Conservation (phyloP, 2,797 vertebrate genomes). For the Tympanoctomys barrerae region DNA sequence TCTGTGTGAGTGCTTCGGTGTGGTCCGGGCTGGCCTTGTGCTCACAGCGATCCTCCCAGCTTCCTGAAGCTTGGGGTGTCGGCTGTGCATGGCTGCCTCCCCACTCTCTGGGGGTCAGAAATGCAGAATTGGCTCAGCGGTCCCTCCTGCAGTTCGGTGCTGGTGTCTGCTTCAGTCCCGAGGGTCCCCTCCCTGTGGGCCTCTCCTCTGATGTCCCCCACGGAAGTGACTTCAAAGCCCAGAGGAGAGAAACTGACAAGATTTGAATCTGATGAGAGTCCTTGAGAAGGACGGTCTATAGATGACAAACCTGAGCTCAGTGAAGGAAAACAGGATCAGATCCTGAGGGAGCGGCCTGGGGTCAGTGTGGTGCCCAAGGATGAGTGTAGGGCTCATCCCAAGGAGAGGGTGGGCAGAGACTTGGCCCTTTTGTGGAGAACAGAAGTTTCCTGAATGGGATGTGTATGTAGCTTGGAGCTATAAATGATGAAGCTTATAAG, state of each 20-base stretch:
- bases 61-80: background rate
- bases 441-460: slow-evolving; percentile 52
- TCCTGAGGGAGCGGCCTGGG: background rate
- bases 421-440: background rate
- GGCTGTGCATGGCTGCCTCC: background rate
- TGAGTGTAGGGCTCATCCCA: background rate
- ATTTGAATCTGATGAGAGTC: background rate
- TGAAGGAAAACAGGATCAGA: background rate
- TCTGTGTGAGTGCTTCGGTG: background rate
- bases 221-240: background rate
- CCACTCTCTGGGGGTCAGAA: background rate
- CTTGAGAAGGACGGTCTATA: background rate
- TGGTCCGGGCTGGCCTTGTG: background rate
- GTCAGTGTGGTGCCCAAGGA: background rate
- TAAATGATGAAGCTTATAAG: slow-evolving; percentile 34
- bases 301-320: background rate
- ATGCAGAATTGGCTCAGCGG: background rate
- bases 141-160: background rate
- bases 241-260: background rate
- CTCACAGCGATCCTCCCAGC: background rate
- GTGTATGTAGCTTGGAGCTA: slow-evolving; percentile 56
- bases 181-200: background rate
- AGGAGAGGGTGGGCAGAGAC: background rate
- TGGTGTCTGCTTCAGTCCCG: background rate
- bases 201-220: background rate